Evolutionary conservation across 37 sponge, comb jelly and placozoan genomes (phyloP), one percentile per base, ranked within the genome.

Genomic region (Oopsacas minuta): DNA sequence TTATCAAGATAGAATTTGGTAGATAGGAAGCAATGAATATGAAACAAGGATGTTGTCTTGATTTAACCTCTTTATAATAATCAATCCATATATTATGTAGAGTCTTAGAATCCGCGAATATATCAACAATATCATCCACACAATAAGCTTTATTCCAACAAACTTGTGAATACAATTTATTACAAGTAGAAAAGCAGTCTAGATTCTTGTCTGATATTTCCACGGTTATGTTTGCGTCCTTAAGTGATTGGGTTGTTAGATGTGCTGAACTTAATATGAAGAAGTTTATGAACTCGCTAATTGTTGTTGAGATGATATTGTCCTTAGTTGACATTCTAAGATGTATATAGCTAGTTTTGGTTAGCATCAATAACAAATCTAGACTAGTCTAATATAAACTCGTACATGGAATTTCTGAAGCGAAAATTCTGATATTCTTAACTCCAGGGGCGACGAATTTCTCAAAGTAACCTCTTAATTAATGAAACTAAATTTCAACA

Each of bases 171-270:
- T 61, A n/a, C 75, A 61, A 61, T 7, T 5, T 3, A 25, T 61
- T n/a, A 12, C 32, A n/a, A 10, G 22, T 12, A 32, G 75, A 32
- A 34, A 3, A n/a, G 7, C 28, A 32, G 75, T 61, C 30, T 25
- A 61, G 22, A n/a, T 3, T 12, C 30, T 61, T 25, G 30, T 61
- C 75, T 10, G 75, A 61, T 25, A 61, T 61, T 32, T 12, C 32
- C 22, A 61, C 28, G 22, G 75, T 3, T 25, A 61, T 25, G 7
- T 61, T 3, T 25, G 75, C 75, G 1, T 61, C 30, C 30, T 61
- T 61, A 61, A 61, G 75, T 12, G 75, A 61, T 61, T 61, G 75
- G 75, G 75, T 61, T 61, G 75, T 61, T 10, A 61, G 17, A 25
- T 61, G 75, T 25, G 75, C 75, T 25, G 75, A 61, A 61, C 28